Base-by-base conservation (phyloP, 2,888 invertebrate genomes). In the Didymodactylos carnosus region DNA sequence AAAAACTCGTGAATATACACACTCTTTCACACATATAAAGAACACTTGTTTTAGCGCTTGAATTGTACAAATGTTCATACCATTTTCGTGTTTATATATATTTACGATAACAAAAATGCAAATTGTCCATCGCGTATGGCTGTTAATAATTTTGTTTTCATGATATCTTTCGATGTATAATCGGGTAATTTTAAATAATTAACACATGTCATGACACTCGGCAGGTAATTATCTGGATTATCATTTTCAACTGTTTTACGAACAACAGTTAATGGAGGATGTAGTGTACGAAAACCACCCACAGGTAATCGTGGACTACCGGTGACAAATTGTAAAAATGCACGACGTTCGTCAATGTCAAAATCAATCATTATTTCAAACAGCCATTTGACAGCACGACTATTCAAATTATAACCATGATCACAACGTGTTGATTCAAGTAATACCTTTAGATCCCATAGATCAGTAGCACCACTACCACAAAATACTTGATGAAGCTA, bases 181-280 rank as follows among this genome's bases (percentile, higher is more conserved):
- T 98, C 98, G 62, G 98, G 98, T 85, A 99, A 88, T 87, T 99
- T 99, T 83, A 99, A 89, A 87, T 99, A 99, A 88, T 98, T 98
- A 80, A 95, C 97, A 87, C 98, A 98, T 75, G 98, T 98, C 97
- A 98, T 98, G 85, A 98, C 98, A 80, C 95, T 97, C 80, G 98
- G 98, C 84, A 98, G 87, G 86, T 93, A 97, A 86, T 92, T 90
- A 85, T 98, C 97, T 71, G 92, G 90, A 85, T 92, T 91, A n/a
- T 77, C 76, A 70, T 89, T 87, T 85, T 94, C 94, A 81, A 94
- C 88, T 71, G 92, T 92, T 86, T 95, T 95, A 77, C 94, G 88
- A 75, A 97, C 97, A 82, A 97, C 92, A 75, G 98, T 99, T 82
- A 98, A 85, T 46, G 94, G 93, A 77, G 98, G 98, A 76, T 91